Conservation (phyloP, 2,888 invertebrate species). For the Drosophila acutilabella region DNA sequence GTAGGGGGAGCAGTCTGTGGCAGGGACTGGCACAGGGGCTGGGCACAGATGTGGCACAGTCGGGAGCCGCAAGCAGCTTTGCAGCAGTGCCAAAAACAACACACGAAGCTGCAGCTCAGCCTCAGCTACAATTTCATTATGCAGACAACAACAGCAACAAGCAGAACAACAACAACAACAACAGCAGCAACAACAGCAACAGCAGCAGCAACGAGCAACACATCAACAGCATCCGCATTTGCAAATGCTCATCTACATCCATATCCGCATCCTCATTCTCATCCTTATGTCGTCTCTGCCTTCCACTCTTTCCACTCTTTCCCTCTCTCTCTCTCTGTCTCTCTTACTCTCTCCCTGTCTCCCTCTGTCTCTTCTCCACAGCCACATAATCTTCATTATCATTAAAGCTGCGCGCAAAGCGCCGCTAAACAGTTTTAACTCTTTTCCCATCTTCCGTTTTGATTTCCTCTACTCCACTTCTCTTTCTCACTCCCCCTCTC, state of each 20-base stretch:
- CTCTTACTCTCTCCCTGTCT: background rate
- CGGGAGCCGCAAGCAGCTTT: constrained; percentile 53
- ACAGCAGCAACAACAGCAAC: constrained; percentile 39
- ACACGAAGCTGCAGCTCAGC: constrained; percentile 35
- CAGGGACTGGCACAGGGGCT: constrained; percentile 2
- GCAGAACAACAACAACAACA: constrained; percentile 25
- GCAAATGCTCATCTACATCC: constrained; percentile 33
- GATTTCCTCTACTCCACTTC: constrained; percentile 2
- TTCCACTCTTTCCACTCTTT: background rate
- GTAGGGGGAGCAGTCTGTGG: background rate
- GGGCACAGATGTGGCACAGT: constrained; percentile 19
- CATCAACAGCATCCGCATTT: constrained; percentile 51
- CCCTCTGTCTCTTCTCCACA: constrained; percentile 21
- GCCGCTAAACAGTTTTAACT: constrained; percentile 71
- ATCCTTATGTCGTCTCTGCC: constrained; percentile 2
- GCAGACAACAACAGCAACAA: constrained; percentile 42
- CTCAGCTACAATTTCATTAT: constrained; percentile 69
- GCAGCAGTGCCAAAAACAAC: constrained; percentile 49
- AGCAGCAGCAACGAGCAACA: constrained; percentile 46
- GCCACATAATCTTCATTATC: constrained; percentile 76
- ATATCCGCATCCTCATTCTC: constrained; percentile 21
- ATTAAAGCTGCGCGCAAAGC: constrained; percentile 70
- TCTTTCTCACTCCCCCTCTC: background rate
- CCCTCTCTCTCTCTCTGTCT: background rate
- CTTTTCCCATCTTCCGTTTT: constrained; percentile 66